Evolutionary conservation across 2,888 invertebrate genomes (phyloP), one percentile per base, ranked within the genome.

Genomic region (Liodrosophila aerea): DNA sequence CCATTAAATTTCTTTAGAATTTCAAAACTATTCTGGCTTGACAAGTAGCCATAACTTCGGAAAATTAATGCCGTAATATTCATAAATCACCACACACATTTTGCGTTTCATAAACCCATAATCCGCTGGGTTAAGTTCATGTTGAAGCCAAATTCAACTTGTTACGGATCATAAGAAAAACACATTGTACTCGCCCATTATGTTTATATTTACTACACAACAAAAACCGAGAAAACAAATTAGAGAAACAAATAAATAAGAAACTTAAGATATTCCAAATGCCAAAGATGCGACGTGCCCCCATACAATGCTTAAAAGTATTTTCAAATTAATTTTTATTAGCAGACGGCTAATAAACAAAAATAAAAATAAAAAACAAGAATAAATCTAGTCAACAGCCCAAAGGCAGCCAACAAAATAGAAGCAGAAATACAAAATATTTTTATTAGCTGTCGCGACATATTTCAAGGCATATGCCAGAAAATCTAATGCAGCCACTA

Each of bases 311-410:
- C 72, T 52, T 56, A 65, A 85, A 82, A 80, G 81, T 85, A 85
- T 78, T 85, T 78, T 78, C 76, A 76, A 78, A 85, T 78, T 78
- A 83, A 83, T 85, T 85, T 85, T 83, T 78, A 85, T 85, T 84
- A 85, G 69, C 69, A 53, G 69, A 53, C 61, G 65, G 81, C 74
- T 85, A 83, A 78, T 85, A 85, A 83, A 72, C 65, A 80, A 68
- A 68, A 65, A 65, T 56, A 67, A 68, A 65, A 51, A 41, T 9
- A 74, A 49, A 33, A 51, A 16, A 4, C 60, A 61, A 59, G 57
- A 61, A 73, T 84, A 84, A 76, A 84, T 85, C 77, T 77, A 69
- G 53, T 53, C 47, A 65, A 33, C 47, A 64, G 58, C 51, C 22
- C 40, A 16, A 37, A 40, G 4, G 12, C 2, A 33, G 31, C n/a